Base-by-base conservation (phyloP, 2,888 invertebrate genomes). In the Cerastis rubricosa region DNA sequence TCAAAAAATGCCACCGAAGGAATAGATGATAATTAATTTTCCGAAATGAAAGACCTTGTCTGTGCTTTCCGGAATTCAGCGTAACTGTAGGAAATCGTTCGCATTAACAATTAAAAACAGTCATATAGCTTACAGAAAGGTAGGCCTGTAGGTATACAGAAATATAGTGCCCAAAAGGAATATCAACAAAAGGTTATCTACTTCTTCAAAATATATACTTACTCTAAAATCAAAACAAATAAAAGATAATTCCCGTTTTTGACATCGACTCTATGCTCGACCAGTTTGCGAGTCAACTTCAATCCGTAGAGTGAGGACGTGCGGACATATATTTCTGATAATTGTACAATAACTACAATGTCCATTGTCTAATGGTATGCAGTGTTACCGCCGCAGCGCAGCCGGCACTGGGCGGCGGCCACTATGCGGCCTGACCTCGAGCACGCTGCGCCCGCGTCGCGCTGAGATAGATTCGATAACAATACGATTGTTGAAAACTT, bases 401-500 rank as follows among this genome's bases (percentile, higher is more conserved):
- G 57, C 45, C 25, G 40, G 49, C 70, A 70, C 11, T 59, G 8
- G 25, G n/a, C 64, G 43, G 17, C 59, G 71, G 71, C 74, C 79
- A 51, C 25, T 43, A 12, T 25, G 49, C 43, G 49, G 57, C 19
- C 66, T 80, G 86, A 79, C 88, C 87, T 86, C 87, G 86, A 69
- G 71, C 59, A 35, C 57, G 68, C 77, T 70, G 78, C 80, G 65
- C 81, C 81, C 70, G 81, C 78, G 69, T 73, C 76, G 64, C 73
- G 80, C 83, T 86, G 47, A 89, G 91, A 90, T 92, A 92, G 76
- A 90, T 89, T 89, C 89, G 92, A 92, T 93, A 93, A 93, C 93
- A 91, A 91, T 91, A 89, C 90, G 91, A 94, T 94, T 94, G 94
- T 94, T 94, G 91, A 93, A 93, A 93, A 94, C 93, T 91, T 92